phyloP scores from a whole-genome alignment of 2,113 vertebrate species.

The Myiopsitta monachus region DNA sequence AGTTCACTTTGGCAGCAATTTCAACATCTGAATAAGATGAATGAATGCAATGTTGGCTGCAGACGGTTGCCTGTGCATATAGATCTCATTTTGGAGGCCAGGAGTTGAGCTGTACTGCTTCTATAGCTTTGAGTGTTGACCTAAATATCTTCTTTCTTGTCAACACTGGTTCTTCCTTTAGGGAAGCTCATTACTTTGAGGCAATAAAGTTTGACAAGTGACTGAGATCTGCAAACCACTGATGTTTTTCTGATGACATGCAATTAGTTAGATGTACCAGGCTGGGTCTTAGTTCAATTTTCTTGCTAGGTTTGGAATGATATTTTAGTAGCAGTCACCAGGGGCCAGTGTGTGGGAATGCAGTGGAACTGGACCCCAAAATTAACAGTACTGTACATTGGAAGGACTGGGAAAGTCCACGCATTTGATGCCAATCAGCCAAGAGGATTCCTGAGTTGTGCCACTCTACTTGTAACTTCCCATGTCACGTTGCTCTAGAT shows the following conservation, averaged over 20 bases:
- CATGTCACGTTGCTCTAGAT: rapidly evolving
- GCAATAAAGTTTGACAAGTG: not conserved
- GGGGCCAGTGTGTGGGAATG: not conserved
- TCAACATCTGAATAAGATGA: not conserved
- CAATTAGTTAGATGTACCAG: not conserved
- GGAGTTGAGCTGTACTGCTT: not conserved
- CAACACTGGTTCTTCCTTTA: not conserved
- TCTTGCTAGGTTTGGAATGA: not conserved
- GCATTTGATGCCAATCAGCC: not conserved
- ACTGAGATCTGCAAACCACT: not conserved
- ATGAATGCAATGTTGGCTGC: not conserved
- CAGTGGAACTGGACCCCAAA: not conserved
- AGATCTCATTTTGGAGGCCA: not conserved
- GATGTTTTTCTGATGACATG: not conserved
- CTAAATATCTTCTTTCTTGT: not conserved
- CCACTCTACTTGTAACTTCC: not conserved
- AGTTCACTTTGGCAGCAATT: not conserved
- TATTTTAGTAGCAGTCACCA: not conserved
- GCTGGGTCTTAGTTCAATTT: not conserved
- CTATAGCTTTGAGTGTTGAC: not conserved
- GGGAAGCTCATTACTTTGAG: not conserved
- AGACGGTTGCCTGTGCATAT: not conserved
- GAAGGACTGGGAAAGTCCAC: not conserved
- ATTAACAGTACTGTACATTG: not conserved
- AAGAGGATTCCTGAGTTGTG: not conserved